Base-by-base conservation (phyloP, 2,888 invertebrate species). In the Drosophila kanekoi region DNA sequence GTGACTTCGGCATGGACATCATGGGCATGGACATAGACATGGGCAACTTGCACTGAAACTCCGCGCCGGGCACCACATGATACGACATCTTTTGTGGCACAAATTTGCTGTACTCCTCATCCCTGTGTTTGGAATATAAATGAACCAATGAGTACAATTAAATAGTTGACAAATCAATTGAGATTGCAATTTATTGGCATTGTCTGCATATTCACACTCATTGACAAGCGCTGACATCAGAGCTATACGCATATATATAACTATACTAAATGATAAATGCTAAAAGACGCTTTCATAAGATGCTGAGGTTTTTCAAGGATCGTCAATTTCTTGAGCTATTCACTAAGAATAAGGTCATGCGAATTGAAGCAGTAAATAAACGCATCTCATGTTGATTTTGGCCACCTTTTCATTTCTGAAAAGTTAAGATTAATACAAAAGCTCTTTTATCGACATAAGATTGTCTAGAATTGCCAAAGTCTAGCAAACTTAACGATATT, bases 71-170 rank as follows among this genome's bases (percentile, higher is more conserved):
- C 32, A 91, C 87, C 60, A 92, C 84, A 61, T 89, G 81, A 60
- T 91, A 91, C 37, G 84, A 71, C 23, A 77, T 67, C 54, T 82
- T 83, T 23, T 87, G 71, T 35, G 89, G 83, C 61, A 89, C 83
- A 62, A 91, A 88, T 70, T 90, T 91, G 35, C 81, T 82, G 52
- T 91, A 89, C 45, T 92, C 91, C 44, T 92, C 91, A 44, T 87
- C 86, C 61, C 91, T 91, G 74, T 3, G 28, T 18, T 3, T 23
- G 14, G 47, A 40, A 10, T n/a, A 44, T n/a, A 11, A 41, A 32
- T 8, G 13, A 56, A 66, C 41, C 14, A 72, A 59, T 41, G 37
- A 32, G 13, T 23, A 10, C 40, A 66, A 66, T 54, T 41, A 65
- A 66, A 66, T 38, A 65, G 52, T 38, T 65, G 53, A 38, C 23